These are phyloP conservation scores for Isotomurus palustris DNA, from an alignment of 2,888 invertebrate genomes.

Conservation along the genomic window DNA sequence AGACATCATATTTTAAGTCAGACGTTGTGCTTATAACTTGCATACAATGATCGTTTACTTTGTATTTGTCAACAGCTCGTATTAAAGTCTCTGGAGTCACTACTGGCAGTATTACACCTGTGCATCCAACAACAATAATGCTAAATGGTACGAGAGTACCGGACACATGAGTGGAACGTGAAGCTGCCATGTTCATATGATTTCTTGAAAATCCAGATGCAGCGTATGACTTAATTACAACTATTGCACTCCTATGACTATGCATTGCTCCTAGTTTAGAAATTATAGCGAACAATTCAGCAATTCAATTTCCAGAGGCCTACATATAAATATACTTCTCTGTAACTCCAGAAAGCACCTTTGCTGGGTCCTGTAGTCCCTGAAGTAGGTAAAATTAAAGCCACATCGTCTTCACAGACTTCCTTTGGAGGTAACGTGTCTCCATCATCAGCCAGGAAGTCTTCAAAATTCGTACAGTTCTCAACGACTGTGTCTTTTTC, in stretches of 20 bases:
- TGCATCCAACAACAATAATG: slow-evolving; percentile 17
- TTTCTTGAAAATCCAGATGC: background rate
- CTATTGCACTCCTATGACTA: slow-evolving; percentile 25
- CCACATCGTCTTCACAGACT: slow-evolving; percentile 18
- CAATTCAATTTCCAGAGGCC: too few relatives aligned
- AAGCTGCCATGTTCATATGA: slow-evolving; percentile 15
- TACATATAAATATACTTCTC: too few relatives aligned
- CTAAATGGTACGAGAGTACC: slow-evolving; percentile 19
- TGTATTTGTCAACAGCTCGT: slow-evolving; percentile 30
- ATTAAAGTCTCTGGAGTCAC: slow-evolving; percentile 31
- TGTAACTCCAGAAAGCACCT: background rate
- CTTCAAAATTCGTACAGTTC: slow-evolving; percentile 5
- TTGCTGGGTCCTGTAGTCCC: slow-evolving; percentile 37
- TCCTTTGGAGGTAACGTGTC: background rate
- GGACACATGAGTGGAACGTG: slow-evolving; percentile 39
- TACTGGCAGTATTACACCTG: slow-evolving; percentile 20
- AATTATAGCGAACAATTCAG: too few relatives aligned
- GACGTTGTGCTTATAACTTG: too few relatives aligned
- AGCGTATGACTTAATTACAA: slow-evolving; percentile 7
- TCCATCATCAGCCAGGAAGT: slow-evolving; percentile 22
- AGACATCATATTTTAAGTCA: too few relatives aligned
- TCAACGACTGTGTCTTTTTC: background rate
- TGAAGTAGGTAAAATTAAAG: slow-evolving; percentile 34
- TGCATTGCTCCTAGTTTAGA: slow-evolving; percentile 34
- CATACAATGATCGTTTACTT: slow-evolving; percentile 24